Base-by-base conservation (phyloP, 2,888 invertebrate species). In the Brachyptera putata region DNA sequence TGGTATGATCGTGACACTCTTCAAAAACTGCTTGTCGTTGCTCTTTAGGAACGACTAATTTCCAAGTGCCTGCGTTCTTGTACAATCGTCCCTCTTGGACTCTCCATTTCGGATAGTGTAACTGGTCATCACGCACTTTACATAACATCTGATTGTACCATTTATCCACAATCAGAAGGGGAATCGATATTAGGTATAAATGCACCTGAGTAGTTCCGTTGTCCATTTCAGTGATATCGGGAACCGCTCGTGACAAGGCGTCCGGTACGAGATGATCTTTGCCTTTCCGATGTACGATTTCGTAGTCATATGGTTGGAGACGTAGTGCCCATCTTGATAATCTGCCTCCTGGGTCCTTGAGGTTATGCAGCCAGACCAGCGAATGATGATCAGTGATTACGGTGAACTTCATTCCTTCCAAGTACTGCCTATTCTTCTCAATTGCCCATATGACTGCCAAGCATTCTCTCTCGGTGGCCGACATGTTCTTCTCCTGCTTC, bases 341-440 rank as follows among this genome's bases (percentile, higher is more conserved):
- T 18, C 68, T 46, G 1, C 68, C 71, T 37, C 64, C 65, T 1
- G 69, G 65, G 22, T 68, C 68, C 46, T 68, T 67, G 48, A 69
- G 58, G 4, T 58, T 60, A 63, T 67, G 60, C 0, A 71, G 60
- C 68, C 68, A 69, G 26, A 65, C 56, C 0, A 71, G 56, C 4
- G 67, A 66, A n/a, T 63, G 58, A 36, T 68, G 67, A 61, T 70
- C 69, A 1, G 70, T 65, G 7, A 66, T 21, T 0, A 69, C 62
- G 1, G 22, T 65, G 36, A 68, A 68, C 4, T 60, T 53, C 11
- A 64, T 64, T 2, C 67, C 68, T 50, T 66, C 66, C 9, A 64
- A 25, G 24, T 48, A n/a, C n/a, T 25, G 48, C 3, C 48, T 21
- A 22, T n/a, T 21, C 24, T 24, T 48, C 24, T 48, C 48, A 14